Base-by-base conservation (phyloP, 53 echinoderm and acorn worm species). In the Crossaster papposus region DNA sequence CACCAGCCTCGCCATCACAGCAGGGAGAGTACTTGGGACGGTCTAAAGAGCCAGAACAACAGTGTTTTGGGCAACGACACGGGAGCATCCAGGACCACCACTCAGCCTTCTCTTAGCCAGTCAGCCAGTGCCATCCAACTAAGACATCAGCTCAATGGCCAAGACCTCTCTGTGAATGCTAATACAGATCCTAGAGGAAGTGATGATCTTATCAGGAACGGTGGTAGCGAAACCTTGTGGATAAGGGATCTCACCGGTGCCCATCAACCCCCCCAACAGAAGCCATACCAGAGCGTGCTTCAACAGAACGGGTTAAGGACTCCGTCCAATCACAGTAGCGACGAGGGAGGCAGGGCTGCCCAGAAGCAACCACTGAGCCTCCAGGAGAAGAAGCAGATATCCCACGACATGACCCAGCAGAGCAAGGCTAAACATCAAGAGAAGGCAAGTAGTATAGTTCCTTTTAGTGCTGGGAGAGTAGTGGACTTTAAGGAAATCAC, bases 341-440 rank as follows among this genome's bases (percentile, higher is more conserved):
- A 33, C 77, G 65, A 81, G 51, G 70, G 83, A 53, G 83, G 50
- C 53, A 89, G 85, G 44, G 71, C 36, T 14, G 80, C 79, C 37
- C 72, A 79, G 78, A 72, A 63, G 30, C 92, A 90, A 90, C 94
- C 93, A 32, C 76, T 95, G 90, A 95, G 93, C 71, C 90, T 97
- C 64, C 97, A 97, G 90, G 95, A 97, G 83, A 94, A 97, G 94
- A 94, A 93, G 90, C 91, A 91, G 89, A 97, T 97, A 54, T 95
- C 97, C 28, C 88, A 97, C 85, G 95, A 95, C 82, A 92, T 95
- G 93, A 94, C 95, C 54, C 97, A 97, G 89, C 95, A 94, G 82
- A 97, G 95, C 89, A 95, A 94, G 88, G 94, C 92, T 79, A 97
- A 97, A 81, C 97, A 97, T 81, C 95, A 94, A 85, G 95, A 97